These are phyloP conservation scores for Mallateleia sp. DNA, from an alignment of 2,888 invertebrate genomes.

Conservation along the genomic window DNA sequence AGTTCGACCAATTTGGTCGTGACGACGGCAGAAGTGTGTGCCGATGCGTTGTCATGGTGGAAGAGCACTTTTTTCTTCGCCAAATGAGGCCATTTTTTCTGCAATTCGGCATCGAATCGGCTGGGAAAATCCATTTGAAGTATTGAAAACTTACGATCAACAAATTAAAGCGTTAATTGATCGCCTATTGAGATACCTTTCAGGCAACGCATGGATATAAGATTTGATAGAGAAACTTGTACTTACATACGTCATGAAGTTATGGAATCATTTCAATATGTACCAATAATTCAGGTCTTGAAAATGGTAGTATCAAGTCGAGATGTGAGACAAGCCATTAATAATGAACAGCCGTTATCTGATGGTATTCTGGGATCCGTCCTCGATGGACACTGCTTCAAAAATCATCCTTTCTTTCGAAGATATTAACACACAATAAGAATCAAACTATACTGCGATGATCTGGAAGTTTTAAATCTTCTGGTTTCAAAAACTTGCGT, in stretches of 20 bases:
- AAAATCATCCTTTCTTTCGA: conserved; percentile 47
- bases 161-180: conserved; percentile 71
- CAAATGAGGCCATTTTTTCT: too few species aligned
- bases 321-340: conserved; percentile 51
- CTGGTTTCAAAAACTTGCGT: conserved; percentile 72
- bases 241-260: conserved; percentile 35
- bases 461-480: conserved; percentile 71
- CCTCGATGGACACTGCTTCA: conserved; percentile 54
- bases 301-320: conserved; percentile 41
- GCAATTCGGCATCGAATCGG: too few species aligned
- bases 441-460: too few species aligned
- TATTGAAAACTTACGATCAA: conserved; percentile 48
- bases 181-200: conserved; percentile 49
- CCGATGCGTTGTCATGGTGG: too few species aligned
- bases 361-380: conserved; percentile 51
- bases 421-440: conserved; percentile 45
- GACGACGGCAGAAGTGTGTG: too few species aligned
- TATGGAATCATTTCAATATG: conserved; percentile 73
- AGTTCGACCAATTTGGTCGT: too few species aligned
- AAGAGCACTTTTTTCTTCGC: too few species aligned
- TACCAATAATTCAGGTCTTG: conserved; percentile 63
- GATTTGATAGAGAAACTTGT: conserved; percentile 44
- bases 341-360: conserved; percentile 45
- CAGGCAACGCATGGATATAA: conserved; percentile 56
- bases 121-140: conserved; percentile 59